Evolutionary conservation across 2,113 vertebrate species (phyloP), one percentile per base, ranked within the genome.

Genomic region (Pelecanoides urinatrix): DNA sequence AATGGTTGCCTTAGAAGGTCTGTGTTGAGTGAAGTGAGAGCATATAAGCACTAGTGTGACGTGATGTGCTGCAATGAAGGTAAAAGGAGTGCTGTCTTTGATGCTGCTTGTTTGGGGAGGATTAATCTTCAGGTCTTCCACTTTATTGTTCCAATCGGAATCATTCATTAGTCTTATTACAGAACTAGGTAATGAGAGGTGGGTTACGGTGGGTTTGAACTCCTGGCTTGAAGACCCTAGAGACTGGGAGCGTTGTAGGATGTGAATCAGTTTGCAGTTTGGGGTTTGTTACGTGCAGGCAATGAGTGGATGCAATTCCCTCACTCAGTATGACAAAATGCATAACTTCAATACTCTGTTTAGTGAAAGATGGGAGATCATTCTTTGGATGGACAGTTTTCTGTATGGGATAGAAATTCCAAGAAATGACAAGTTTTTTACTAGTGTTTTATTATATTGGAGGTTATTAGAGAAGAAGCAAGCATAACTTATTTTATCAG

Each of bases 141-240:
- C 44, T 78, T 58, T 21, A 87, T 11, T 67, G 58, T 55, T 29
- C 25, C 2, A 4, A 9, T 8, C 27, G 40, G 44, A n/a, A 84
- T 40, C 40, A 10, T 40, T 40, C 23, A 77, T 11, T 59, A 36
- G 16, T 44, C n/a, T 73, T 90, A 17, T 38, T 80, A 17, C 18
- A 63, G 18, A 38, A 9, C 23, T 45, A 18, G 68, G 27, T 29
- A 40, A 47, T 61, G 62, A 94, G 68, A 92, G 94, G 91, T 97
- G 96, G 85, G 84, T 97, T 97, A 75, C 25, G 38, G 94, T 96
- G 96, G 82, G 92, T 90, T 96, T 91, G 95, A 97, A 84, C 95
- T 85, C 53, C 75, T 84, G 78, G 87, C 91, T n/a, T 92, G 91
- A 86, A 95, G 88, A 93, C 55, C 58, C 94, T 38, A 65, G 61